These are phyloP conservation scores for Boloria selene DNA, from an alignment of 2,888 invertebrate species.

Conservation along the genomic window DNA sequence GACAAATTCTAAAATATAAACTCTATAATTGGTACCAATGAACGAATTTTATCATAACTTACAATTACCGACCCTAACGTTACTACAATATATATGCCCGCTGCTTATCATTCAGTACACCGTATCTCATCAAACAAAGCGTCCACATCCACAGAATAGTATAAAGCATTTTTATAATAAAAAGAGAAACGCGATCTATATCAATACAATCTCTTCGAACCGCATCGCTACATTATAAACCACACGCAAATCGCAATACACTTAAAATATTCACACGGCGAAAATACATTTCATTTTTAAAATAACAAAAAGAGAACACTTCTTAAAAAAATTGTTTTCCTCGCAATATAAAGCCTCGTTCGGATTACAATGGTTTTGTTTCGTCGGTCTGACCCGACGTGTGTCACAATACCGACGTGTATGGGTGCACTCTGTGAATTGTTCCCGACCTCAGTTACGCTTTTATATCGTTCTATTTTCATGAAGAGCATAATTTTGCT, in stretches of 20 bases:
- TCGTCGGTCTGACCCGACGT: slow-evolving; percentile 60
- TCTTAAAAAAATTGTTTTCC: slow-evolving; percentile 77
- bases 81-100: too few relatives aligned
- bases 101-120: too few relatives aligned
- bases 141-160: slow-evolving; percentile 12
- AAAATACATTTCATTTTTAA: slow-evolving; percentile 61
- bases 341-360: slow-evolving; percentile 72
- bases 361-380: slow-evolving; percentile 73
- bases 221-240: slow-evolving; percentile 57
- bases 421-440: slow-evolving; percentile 76
- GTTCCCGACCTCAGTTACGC: slow-evolving; percentile 55
- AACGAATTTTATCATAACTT: too few relatives aligned
- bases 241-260: slow-evolving; percentile 65
- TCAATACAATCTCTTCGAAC: slow-evolving; percentile 47
- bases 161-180: slow-evolving; percentile 28
- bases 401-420: slow-evolving; percentile 62
- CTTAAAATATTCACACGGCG: slow-evolving; percentile 70
- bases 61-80: too few relatives aligned
- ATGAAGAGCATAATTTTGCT: slow-evolving; percentile 53
- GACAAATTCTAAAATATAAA: too few relatives aligned
- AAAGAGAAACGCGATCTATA: slow-evolving; percentile 32
- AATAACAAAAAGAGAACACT: slow-evolving; percentile 63
- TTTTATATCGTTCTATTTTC: slow-evolving; percentile 54
- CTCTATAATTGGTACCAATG: too few relatives aligned
- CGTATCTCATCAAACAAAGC: slow-evolving; percentile 3